These are phyloP conservation scores for Varecia variegata DNA, from an alignment of 2,797 vertebrate genomes.

Conservation along the genomic window DNA sequence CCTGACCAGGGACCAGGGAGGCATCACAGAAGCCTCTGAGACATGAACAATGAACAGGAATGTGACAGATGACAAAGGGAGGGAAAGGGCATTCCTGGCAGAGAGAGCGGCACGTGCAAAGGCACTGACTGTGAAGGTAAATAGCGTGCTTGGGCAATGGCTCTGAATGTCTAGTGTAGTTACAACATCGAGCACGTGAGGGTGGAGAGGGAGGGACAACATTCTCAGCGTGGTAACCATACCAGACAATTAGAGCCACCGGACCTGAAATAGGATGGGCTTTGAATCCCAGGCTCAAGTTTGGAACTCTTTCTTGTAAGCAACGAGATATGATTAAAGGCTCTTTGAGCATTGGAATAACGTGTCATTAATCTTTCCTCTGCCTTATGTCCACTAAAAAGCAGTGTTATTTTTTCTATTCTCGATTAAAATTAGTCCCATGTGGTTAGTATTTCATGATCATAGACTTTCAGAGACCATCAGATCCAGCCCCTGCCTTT, in stretches of 20 bases:
- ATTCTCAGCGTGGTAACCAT: not conserved
- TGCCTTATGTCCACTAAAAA: not conserved
- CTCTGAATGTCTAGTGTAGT: not conserved
- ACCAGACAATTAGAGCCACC: not conserved
- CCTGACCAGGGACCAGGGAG: not conserved
- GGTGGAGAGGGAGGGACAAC: not conserved
- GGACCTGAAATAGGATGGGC: not conserved
- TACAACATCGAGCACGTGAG: not conserved
- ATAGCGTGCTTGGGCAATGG: not conserved
- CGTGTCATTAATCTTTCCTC: not conserved
- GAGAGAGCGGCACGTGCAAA: not conserved
- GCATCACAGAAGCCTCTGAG: not conserved
- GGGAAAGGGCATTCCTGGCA: not conserved
- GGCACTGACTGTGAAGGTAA: no score
- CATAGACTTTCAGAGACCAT: not conserved
- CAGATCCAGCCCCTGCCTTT: not conserved
- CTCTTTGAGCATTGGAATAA: not conserved
- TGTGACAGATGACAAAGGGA: not conserved
- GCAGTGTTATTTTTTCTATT: not conserved
- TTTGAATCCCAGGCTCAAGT: not conserved
- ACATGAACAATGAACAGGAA: not conserved
- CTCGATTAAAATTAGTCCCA: not conserved
- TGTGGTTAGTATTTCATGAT: not conserved
- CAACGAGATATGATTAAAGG: not conserved
- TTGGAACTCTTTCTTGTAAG: not conserved